These are phyloP conservation scores for Nomada fucata DNA, from an alignment of 2,888 invertebrate species.

Conservation along the genomic window DNA sequence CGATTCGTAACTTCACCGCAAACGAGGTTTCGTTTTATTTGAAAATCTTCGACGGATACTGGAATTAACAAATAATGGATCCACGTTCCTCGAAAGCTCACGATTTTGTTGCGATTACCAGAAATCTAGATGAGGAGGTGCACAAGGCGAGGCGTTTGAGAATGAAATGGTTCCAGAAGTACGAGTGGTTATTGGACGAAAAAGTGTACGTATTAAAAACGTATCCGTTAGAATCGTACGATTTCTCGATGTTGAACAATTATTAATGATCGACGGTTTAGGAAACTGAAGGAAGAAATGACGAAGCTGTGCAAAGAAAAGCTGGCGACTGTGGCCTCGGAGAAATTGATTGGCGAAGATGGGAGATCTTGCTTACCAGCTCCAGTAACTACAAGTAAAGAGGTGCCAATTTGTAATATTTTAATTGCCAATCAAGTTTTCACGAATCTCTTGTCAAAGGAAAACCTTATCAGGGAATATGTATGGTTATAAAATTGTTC, in stretches of 20 bases:
- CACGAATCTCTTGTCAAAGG: too few species aligned
- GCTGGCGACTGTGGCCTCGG: constrained; percentile 18
- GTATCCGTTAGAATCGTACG: not conserved
- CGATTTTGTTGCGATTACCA: constrained; percentile 71
- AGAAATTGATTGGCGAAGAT: constrained; percentile 41
- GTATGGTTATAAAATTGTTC: not conserved
- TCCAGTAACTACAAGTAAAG: constrained; percentile 70
- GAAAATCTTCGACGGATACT: not conserved
- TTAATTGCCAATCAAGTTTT: not conserved
- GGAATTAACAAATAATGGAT: constrained; percentile 61
- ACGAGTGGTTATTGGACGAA: constrained; percentile 77
- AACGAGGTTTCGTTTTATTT: not conserved
- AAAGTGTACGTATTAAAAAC: constrained; percentile 68
- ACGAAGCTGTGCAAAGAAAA: constrained; percentile 67
- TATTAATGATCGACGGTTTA: constrained; percentile 36
- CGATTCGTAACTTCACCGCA: not conserved
- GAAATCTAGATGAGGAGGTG: constrained; percentile 67
- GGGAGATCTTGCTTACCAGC: constrained; percentile 71
- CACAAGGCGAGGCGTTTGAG: constrained; percentile 65
- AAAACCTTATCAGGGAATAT: too few species aligned
- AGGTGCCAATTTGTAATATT: constrained; percentile 51
- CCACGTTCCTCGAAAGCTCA: constrained; percentile 61
- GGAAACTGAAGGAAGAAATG: constrained; percentile 67
- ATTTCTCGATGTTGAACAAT: not conserved
- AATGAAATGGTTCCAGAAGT: constrained; percentile 71